These are phyloP conservation scores for Callopanchax toddi DNA, from an alignment of 2,113 vertebrate genomes.

Conservation along the genomic window DNA sequence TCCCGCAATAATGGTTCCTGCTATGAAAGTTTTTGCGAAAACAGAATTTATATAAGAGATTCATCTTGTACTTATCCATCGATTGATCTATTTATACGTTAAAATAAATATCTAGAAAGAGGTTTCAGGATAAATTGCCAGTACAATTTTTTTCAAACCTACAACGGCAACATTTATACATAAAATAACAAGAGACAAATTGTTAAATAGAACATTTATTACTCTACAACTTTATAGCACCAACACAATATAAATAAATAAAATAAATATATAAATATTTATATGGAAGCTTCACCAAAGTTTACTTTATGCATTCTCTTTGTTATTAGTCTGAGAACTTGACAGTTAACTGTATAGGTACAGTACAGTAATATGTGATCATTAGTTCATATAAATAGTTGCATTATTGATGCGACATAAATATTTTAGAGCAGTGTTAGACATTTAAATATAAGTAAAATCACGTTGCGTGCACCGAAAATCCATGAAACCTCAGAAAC, in stretches of 20 bases:
- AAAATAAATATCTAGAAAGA: too few species aligned
- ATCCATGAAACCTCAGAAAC: not conserved
- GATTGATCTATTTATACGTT: too few species aligned
- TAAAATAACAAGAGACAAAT: not conserved
- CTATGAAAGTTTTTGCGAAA: not conserved
- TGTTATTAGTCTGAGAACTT: constrained; percentile 44
- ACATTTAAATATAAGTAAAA: constrained; percentile 10
- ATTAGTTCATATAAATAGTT: not conserved
- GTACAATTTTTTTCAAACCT: not conserved
- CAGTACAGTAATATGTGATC: not conserved
- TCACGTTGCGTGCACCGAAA: not conserved
- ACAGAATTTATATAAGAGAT: too few species aligned
- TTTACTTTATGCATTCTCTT: constrained; percentile 41
- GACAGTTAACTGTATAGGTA: constrained; percentile 2
- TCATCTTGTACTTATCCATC: too few species aligned
- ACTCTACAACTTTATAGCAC: constrained; percentile 2
- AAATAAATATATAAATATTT: constrained; percentile 60
- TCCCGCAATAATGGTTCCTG: not conserved
- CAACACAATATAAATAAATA: constrained; percentile 22
- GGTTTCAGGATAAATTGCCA: not conserved
- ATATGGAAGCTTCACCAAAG: constrained; percentile 18
- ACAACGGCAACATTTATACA: not conserved
- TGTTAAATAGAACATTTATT: constrained; percentile 39
- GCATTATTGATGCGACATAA: constrained; percentile 1
- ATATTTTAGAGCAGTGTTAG: constrained; percentile 43